Evolutionary conservation across 2,797 vertebrate genomes (phyloP).

Genomic region (Erethizon dorsatum): DNA sequence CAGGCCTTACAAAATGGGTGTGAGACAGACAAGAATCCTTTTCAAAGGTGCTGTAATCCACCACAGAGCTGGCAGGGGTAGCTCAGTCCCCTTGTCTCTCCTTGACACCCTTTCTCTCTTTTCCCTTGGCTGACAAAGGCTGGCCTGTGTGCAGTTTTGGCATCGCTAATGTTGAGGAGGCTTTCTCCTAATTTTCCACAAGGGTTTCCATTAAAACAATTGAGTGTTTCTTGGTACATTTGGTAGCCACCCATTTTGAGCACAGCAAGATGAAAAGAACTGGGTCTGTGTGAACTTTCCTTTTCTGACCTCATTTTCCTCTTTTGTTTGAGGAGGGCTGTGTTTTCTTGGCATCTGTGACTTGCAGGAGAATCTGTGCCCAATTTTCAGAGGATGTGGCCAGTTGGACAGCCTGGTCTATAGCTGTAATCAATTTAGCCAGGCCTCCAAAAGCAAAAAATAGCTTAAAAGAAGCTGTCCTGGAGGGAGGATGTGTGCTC

Average conservation of each 20-base stretch:
- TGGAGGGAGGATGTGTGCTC: background rate
- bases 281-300: background rate
- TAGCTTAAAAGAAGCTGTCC: constrained; percentile 69
- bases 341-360: background rate
- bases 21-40: background rate
- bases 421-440: background rate
- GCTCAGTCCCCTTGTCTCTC: background rate
- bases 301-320: background rate
- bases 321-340: background rate
- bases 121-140: background rate
- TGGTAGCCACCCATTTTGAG: background rate
- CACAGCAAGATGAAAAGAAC: background rate
- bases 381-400: constrained; percentile 21
- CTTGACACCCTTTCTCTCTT: background rate
- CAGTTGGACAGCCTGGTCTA: constrained; percentile 16
- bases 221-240: background rate
- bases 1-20: background rate
- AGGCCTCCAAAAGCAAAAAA: constrained; percentile 71
- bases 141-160: no score
- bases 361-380: constrained; percentile 48
- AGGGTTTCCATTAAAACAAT: background rate
- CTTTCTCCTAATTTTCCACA: background rate
- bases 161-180: background rate
- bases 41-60: background rate
- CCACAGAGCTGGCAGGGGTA: background rate